Evolutionary conservation across 1,140 invertebrate species (phyloP).

Genomic region (Drepana arcuata): DNA sequence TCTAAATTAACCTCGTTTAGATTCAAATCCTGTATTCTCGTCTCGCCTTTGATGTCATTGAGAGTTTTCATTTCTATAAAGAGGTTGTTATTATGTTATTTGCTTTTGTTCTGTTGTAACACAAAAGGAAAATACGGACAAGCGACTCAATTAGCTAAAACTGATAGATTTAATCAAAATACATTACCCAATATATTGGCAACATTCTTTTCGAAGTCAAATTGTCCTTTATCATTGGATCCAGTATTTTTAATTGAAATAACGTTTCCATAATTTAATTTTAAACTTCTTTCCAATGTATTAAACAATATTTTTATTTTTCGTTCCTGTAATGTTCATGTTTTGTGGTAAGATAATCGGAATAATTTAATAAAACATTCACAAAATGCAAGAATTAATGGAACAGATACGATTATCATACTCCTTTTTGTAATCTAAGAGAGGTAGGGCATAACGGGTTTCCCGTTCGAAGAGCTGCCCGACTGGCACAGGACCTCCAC

Average conservation of each 20-base stretch:
- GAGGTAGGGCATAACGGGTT: too few relatives aligned
- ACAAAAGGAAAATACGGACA: background rate
- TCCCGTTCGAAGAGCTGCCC: too few relatives aligned
- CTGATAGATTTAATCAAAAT: background rate
- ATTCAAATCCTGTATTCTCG: background rate
- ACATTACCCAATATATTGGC: constrained; percentile 1
- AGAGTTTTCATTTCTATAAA: constrained; percentile 1
- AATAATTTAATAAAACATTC: too few relatives aligned
- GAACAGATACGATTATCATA: too few relatives aligned
- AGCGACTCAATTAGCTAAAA: background rate
- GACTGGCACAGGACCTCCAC: too few relatives aligned
- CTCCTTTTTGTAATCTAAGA: too few relatives aligned
- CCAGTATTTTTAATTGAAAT: constrained; percentile 1
- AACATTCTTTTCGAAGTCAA: background rate
- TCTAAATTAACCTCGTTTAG: constrained; percentile 1
- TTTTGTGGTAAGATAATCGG: too few relatives aligned
- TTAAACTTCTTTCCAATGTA: background rate
- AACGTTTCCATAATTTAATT: background rate
- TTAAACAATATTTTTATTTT: background rate
- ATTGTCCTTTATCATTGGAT: too few relatives aligned
- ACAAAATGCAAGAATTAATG: too few relatives aligned
- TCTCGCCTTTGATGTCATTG: background rate
- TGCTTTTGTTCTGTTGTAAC: background rate
- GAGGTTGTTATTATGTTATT: background rate
- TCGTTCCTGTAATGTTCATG: too few relatives aligned